A percentile compares a stretch with the other conserved stretches of the same genome.
Evolutionary conservation across 2,888 invertebrate genomes (phyloP).

Genomic region (Elgonia sp.): DNA sequence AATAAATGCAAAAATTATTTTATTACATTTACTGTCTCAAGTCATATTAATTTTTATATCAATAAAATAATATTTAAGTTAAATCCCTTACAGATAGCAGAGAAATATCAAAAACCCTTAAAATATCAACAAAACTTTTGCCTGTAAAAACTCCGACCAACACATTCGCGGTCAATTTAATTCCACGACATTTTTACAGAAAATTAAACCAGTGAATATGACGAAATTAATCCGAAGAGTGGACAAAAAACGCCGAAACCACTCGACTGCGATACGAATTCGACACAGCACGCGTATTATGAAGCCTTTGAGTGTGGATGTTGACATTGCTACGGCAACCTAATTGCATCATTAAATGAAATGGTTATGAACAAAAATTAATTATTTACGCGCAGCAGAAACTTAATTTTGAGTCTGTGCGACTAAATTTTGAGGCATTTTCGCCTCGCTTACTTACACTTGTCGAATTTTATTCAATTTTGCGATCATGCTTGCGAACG

Average conservation of each 20-base stretch:
- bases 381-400: constrained; percentile 6
- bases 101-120: not conserved
- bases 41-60: too few species aligned
- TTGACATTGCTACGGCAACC: constrained; percentile 24
- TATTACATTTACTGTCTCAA: too few species aligned
- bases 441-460: constrained; percentile 1
- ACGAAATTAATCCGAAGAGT: constrained; percentile 28
- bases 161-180: not conserved
- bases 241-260: constrained; percentile 21
- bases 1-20: too few species aligned
- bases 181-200: not conserved
- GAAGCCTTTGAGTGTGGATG: constrained; percentile 28
- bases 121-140: not conserved
- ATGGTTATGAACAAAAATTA: constrained; percentile 34
- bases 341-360: constrained; percentile 57
- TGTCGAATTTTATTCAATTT: constrained; percentile 49
- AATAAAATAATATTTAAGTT: too few species aligned
- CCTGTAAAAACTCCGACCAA: not conserved
- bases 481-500: not conserved
- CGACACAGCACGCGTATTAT: constrained; percentile 15
- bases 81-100: not conserved
- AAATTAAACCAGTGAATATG: constrained; percentile 15
- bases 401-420: not conserved
- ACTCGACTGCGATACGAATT: constrained; percentile 30
- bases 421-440: not conserved